Percentiles rank a stretch among this genome's conserved stretches.
These are phyloP conservation scores for Temnothorax longispinosus DNA, from an alignment of 1,140 invertebrate species.

Conservation along the genomic window DNA sequence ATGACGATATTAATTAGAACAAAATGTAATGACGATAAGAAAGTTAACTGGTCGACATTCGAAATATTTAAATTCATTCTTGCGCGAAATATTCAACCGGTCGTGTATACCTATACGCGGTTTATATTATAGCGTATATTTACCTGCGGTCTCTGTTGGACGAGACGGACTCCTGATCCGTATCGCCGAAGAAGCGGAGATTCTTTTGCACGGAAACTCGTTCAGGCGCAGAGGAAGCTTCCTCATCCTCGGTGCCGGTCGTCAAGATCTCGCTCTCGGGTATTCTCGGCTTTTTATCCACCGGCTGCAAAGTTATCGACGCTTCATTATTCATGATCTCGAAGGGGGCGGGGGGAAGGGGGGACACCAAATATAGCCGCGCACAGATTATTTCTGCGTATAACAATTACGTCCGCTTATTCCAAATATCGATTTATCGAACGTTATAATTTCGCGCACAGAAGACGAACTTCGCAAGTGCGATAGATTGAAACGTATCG, in stretches of 20 bases:
- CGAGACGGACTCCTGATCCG: constrained; percentile 89
- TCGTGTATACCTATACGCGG: neutral
- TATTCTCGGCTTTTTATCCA: constrained; percentile 83
- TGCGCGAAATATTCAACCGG: constrained; percentile 12
- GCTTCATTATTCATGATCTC: constrained; percentile 60
- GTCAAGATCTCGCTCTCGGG: constrained; percentile 84
- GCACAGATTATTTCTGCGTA: constrained; percentile 42
- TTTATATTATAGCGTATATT: constrained; percentile 25
- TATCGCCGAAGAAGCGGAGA: constrained; percentile 93
- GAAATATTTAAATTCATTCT: constrained; percentile 23
- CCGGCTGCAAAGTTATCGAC: constrained; percentile 73
- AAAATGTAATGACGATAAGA: neutral
- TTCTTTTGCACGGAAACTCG: constrained; percentile 87
- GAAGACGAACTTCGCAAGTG: constrained; percentile 50
- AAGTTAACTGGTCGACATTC: neutral
- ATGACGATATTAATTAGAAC: neutral
- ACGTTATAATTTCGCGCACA: constrained; percentile 54
- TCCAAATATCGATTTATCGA: constrained; percentile 56
- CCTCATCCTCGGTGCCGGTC: constrained; percentile 84
- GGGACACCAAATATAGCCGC: constrained; percentile 23
- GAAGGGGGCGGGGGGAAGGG: neutral
- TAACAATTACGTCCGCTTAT: constrained; percentile 58
- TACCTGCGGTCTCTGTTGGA: constrained; percentile 84
- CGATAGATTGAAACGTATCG: constrained; percentile 61
- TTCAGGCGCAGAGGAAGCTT: constrained; percentile 82